Conservation (phyloP, 2,888 invertebrate genomes). For the Drosophila crucigera region DNA sequence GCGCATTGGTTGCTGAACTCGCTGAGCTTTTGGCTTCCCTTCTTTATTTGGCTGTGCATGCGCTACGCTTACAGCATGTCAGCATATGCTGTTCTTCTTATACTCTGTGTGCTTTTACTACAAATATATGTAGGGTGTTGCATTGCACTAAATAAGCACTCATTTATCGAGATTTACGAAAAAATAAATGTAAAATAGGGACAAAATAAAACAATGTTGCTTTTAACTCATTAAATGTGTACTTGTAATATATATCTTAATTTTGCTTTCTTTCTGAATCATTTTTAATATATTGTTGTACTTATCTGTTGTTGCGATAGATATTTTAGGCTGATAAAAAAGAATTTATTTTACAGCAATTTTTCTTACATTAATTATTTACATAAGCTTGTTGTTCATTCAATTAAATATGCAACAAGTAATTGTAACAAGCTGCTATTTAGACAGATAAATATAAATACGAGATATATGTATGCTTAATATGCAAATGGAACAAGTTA, state of each 20-base stretch:
- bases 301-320: neutral
- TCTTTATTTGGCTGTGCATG: neutral
- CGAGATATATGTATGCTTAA: neutral
- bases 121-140: neutral
- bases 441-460: neutral
- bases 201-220: neutral
- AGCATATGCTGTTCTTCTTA: neutral
- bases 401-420: too few species aligned
- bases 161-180: neutral
- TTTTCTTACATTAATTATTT: too few species aligned
- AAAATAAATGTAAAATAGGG: neutral
- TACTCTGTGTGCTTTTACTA: conserved; percentile 14
- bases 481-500: neutral
- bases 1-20: conserved; percentile 49
- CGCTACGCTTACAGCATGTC: conserved; percentile 8
- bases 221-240: neutral
- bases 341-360: too few species aligned
- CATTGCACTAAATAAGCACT: neutral
- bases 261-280: neutral
- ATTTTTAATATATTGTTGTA: neutral
- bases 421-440: neutral
- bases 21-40: conserved; percentile 52
- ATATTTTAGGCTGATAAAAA: neutral
- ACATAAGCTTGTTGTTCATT: too few species aligned
- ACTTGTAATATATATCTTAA: neutral